Evolutionary conservation across 2,888 invertebrate species (phyloP).

Genomic region (Chelonus formosanus): DNA sequence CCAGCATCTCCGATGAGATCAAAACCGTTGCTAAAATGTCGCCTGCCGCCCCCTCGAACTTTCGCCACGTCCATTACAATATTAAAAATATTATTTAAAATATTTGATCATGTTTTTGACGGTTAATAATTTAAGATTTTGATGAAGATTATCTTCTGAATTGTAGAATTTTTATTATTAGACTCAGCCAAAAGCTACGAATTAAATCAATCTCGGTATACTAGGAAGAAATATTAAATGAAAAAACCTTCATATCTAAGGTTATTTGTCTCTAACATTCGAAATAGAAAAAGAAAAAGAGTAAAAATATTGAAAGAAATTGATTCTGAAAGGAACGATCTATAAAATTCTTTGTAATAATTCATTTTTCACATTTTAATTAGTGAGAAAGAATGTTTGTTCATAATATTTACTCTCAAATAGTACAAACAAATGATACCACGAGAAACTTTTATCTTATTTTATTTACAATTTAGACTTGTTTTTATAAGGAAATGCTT

Average conservation of each 20-base stretch:
- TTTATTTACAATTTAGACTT: too few relatives aligned
- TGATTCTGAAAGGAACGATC: too few relatives aligned
- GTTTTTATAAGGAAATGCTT: too few relatives aligned
- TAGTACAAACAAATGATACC: too few relatives aligned
- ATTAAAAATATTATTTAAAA: slow-evolving; percentile 25
- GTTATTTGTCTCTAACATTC: slow-evolving; percentile 30
- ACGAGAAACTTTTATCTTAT: too few relatives aligned
- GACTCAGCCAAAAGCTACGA: slow-evolving; percentile 8
- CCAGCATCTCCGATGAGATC: slow-evolving; percentile 35
- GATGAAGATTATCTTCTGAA: background rate
- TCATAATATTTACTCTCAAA: too few relatives aligned
- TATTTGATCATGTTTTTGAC: slow-evolving; percentile 17
- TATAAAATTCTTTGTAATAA: too few relatives aligned
- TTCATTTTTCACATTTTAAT: too few relatives aligned
- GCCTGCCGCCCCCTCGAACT: slow-evolving; percentile 19
- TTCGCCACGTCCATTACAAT: slow-evolving; percentile 29
- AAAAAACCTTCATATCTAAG: slow-evolving; percentile 18
- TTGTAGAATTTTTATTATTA: slow-evolving; percentile 4
- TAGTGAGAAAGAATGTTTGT: too few relatives aligned
- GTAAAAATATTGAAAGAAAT: background rate
- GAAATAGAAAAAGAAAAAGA: slow-evolving; percentile 13
- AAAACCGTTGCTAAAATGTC: slow-evolving; percentile 21
- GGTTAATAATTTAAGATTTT: background rate
- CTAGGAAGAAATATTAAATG: background rate
- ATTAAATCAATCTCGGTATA: slow-evolving; percentile 6